Evolutionary conservation across 2,888 invertebrate species (phyloP).

Genomic region (Drosophila parthenogenetica): DNA sequence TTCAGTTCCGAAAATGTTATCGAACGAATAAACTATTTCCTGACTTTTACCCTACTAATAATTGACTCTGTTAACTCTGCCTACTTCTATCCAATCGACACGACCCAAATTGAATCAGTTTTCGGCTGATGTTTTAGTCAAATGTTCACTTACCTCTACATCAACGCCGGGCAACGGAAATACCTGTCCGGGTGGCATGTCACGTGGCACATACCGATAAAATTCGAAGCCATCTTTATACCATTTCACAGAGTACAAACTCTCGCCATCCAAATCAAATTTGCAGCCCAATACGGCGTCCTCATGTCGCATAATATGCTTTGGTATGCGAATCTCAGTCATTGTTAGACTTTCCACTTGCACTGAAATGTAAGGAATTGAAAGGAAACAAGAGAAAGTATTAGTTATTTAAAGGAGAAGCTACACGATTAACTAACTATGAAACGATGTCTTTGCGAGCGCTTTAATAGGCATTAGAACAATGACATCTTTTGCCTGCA

Average conservation of each 20-base stretch:
- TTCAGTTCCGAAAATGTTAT: constrained; percentile 37
- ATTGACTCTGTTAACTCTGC: constrained; percentile 45
- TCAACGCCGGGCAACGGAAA: constrained; percentile 92
- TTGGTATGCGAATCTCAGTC: constrained; percentile 92
- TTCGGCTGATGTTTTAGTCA: constrained; percentile 17
- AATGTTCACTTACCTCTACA: constrained; percentile 90
- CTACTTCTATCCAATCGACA: constrained; percentile 17
- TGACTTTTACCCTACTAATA: constrained; percentile 27
- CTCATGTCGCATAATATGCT: constrained; percentile 92
- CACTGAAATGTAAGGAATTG: constrained; percentile 76
- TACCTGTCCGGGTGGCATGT: constrained; percentile 92
- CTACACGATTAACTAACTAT: constrained; percentile 40
- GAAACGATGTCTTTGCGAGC: constrained; percentile 21
- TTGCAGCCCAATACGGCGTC: constrained; percentile 92
- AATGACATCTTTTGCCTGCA: constrained; percentile 32
- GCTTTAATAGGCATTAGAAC: constrained; percentile 43
- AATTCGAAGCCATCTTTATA: constrained; percentile 96
- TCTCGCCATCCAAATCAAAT: constrained; percentile 93
- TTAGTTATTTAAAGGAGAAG: constrained; percentile 41
- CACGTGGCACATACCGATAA: constrained; percentile 93
- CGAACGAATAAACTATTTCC: constrained; percentile 30
- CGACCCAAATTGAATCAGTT: constrained; percentile 23
- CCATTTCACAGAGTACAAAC: constrained; percentile 95
- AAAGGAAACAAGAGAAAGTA: constrained; percentile 1
- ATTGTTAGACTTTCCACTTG: constrained; percentile 88